A percentile compares a stretch with the other conserved stretches of the same genome.
Conservation (phyloP, 1,140 invertebrate species). For the Drosophila nannoptera region DNA sequence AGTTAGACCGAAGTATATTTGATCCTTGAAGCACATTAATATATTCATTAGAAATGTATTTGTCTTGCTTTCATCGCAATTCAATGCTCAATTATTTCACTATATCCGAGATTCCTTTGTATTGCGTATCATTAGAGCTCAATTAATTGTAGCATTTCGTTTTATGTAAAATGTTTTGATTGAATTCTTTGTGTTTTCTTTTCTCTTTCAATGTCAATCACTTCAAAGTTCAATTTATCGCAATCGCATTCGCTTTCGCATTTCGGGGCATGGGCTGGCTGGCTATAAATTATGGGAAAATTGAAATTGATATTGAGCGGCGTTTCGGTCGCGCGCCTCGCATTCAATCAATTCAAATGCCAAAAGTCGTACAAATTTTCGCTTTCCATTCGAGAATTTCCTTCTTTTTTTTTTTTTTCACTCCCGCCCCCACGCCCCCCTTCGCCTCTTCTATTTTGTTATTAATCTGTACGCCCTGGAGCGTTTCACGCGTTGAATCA, state of each 20-base stretch:
- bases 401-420: neutral
- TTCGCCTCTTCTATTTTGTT: conserved; percentile 50
- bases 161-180: neutral
- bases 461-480: conserved; percentile 57
- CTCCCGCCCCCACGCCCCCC: no score
- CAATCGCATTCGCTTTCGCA: conserved; percentile 18
- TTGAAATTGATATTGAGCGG: conserved; percentile 53
- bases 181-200: neutral
- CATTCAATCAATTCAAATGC: conserved; percentile 72
- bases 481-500: conserved; percentile 20
- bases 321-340: conserved; percentile 40
- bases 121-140: neutral
- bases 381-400: conserved; percentile 13
- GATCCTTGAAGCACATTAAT: no score
- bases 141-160: neutral
- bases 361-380: conserved; percentile 65
- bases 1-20: no score
- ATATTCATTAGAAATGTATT: no score
- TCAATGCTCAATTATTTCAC: neutral
- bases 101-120: neutral
- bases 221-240: conserved; percentile 57
- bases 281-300: conserved; percentile 66
- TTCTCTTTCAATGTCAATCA: conserved; percentile 17
- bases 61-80: no score
- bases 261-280: conserved; percentile 41